phyloP scores from a whole-genome alignment of 2,113 vertebrate species.

The Callithrix jacchus region DNA sequence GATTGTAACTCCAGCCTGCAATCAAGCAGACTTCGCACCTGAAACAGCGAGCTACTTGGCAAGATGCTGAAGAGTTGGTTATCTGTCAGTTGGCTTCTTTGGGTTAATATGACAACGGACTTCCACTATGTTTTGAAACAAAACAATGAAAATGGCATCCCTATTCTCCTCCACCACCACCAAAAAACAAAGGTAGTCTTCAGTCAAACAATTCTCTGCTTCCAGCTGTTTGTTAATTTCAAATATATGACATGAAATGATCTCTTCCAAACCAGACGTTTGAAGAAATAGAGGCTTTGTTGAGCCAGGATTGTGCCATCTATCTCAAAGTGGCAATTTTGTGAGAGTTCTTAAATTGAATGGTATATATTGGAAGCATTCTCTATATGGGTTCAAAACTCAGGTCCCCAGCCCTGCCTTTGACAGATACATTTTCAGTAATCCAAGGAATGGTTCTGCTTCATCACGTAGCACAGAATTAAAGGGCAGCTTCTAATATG shows the following conservation, averaged over 20 bases:
- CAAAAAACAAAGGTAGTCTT: neutral
- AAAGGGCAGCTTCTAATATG: neutral
- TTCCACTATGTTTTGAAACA: neutral
- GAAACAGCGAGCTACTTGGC: neutral
- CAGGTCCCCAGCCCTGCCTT: neutral
- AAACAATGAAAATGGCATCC: neutral
- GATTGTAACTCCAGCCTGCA: neutral
- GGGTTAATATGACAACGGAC: neutral
- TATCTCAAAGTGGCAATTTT: neutral
- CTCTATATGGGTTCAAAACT: neutral
- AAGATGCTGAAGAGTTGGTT: neutral
- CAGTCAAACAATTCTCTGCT: conserved; percentile 17
- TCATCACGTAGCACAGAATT: neutral
- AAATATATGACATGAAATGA: neutral
- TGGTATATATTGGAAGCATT: neutral
- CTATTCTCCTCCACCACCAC: neutral
- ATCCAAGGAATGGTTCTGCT: neutral
- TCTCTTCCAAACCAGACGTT: neutral
- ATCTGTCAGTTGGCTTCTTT: neutral
- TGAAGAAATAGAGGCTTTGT: neutral
- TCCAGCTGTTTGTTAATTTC: neutral
- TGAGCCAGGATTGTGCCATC: neutral
- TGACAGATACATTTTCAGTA: neutral
- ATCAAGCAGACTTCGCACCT: neutral
- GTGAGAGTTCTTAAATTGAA: neutral